Conservation (phyloP, 2,113 vertebrate genomes). For the Progne subis region DNA sequence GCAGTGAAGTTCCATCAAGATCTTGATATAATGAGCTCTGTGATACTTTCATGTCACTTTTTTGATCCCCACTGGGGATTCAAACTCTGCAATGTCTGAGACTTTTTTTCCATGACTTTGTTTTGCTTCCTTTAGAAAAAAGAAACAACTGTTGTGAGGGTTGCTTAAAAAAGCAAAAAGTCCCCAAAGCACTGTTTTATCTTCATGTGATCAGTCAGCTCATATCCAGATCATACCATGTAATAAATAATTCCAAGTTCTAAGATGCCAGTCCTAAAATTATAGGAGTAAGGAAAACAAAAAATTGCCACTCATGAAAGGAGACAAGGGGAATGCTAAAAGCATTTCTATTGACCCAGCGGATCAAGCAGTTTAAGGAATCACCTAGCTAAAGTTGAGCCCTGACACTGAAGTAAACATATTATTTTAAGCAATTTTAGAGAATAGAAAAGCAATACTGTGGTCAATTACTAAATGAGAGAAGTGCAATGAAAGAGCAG, state of each 20-base stretch:
- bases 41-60: constrained; percentile 20
- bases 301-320: not conserved
- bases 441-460: not conserved
- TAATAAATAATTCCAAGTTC: constrained; percentile 1
- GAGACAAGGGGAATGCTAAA: not conserved
- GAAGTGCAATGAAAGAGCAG: not conserved
- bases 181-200: not conserved
- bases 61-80: not conserved
- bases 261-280: not conserved
- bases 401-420: not conserved
- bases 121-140: constrained; percentile 43
- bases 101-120: constrained; percentile 16
- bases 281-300: not conserved
- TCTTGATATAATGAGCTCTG: not conserved
- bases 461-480: not conserved
- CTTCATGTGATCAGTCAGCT: constrained; percentile 27
- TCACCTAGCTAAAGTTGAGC: not conserved
- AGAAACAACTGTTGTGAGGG: constrained; percentile 40
- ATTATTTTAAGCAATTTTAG: not conserved
- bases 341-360: not conserved
- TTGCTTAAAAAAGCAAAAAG: constrained; percentile 26
- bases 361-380: not conserved
- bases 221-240: not conserved
- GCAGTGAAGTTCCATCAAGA: not conserved
- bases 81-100: not conserved